phyloP scores from a whole-genome alignment of 1,140 invertebrate species.

The Teleopsis dalmanni region DNA sequence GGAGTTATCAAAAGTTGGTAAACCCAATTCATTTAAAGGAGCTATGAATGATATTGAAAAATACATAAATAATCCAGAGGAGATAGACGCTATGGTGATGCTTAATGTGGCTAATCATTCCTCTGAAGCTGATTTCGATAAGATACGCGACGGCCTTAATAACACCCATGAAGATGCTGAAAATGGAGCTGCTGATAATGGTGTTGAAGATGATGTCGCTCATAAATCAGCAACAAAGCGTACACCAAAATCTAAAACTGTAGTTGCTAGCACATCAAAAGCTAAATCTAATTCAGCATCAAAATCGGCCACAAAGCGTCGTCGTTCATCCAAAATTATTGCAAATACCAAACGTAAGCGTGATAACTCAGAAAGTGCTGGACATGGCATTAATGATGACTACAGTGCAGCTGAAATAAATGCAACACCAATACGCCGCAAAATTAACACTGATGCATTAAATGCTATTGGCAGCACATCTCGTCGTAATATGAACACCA shows the following conservation, averaged over 20 bases:
- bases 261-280: constrained; percentile 13
- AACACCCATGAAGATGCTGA: constrained; percentile 48
- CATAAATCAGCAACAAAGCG: constrained; percentile 11
- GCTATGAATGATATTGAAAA: constrained; percentile 82
- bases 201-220: background rate
- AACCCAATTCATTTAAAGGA: constrained; percentile 72
- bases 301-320: constrained; percentile 33
- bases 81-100: constrained; percentile 44
- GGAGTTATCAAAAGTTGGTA: constrained; percentile 67
- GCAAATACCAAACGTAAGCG: constrained; percentile 13
- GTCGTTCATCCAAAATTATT: constrained; percentile 11
- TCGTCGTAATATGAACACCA: constrained; percentile 30
- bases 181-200: constrained; percentile 20
- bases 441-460: constrained; percentile 11
- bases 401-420: constrained; percentile 14
- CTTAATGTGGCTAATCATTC: constrained; percentile 29
- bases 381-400: constrained; percentile 10
- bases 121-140: constrained; percentile 60
- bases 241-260: constrained; percentile 12
- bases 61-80: constrained; percentile 65
- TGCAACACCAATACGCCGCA: constrained; percentile 7
- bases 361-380: constrained; percentile 1
- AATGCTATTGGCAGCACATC: constrained; percentile 12
- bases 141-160: constrained; percentile 53
- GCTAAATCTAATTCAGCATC: constrained; percentile 34